Percentiles rank a stretch among this genome's conserved stretches.
Evolutionary conservation across 2,113 vertebrate genomes (phyloP).

Genomic region (Percina caprodes): DNA sequence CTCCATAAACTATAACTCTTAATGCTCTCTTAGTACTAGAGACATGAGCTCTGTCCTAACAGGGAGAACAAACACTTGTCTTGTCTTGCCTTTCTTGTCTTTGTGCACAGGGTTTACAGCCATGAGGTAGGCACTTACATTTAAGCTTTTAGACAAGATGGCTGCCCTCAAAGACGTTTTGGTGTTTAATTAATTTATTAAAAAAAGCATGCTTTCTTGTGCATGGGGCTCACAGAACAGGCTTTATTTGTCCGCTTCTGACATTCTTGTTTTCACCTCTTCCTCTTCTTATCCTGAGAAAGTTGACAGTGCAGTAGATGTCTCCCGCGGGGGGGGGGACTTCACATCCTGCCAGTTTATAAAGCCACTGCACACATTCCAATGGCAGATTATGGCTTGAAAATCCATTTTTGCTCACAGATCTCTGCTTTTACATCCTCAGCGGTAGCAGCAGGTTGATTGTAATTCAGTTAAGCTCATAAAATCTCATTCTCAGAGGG

Average conservation of each 20-base stretch:
- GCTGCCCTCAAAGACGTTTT: conserved; percentile 48
- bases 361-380: conserved; percentile 59
- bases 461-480: conserved; percentile 47
- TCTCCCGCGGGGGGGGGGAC: conserved; percentile 33
- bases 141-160: conserved; percentile 48
- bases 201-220: conserved; percentile 65
- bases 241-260: conserved; percentile 58
- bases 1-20: conserved; percentile 16
- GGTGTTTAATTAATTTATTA: conserved; percentile 54
- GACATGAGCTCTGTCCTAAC: conserved; percentile 5
- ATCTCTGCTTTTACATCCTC: conserved; percentile 20
- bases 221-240: conserved; percentile 60
- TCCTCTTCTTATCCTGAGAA: conserved; percentile 47
- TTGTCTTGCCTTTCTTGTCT: not conserved
- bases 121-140: conserved; percentile 24
- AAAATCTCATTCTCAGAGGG: conserved; percentile 36
- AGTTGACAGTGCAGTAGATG: conserved; percentile 43
- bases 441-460: conserved; percentile 35
- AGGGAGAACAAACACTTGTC: conserved; percentile 11
- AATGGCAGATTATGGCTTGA: conserved; percentile 31
- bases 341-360: conserved; percentile 52
- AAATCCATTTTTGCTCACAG: conserved; percentile 28
- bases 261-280: conserved; percentile 34
- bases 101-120: conserved; percentile 31
- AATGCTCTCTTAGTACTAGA: not conserved